phyloP scores from a whole-genome alignment of 2,797 vertebrate genomes.

The Labeo calbasu region DNA sequence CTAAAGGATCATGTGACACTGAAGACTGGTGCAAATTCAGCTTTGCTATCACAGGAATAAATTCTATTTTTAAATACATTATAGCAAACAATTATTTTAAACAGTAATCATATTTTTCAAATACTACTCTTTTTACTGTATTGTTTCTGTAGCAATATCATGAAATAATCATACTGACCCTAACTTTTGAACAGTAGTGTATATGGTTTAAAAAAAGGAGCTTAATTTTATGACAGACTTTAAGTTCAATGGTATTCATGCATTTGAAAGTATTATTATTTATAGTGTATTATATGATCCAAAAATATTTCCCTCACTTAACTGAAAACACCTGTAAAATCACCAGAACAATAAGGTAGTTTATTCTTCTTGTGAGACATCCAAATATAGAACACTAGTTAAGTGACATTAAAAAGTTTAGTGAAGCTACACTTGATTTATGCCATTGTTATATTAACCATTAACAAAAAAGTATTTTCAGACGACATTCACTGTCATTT shows the following conservation, averaged over 20 bases:
- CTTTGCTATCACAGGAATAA: slow-evolving; percentile 1
- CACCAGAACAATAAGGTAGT: not conserved
- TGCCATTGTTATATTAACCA: slow-evolving; percentile 6
- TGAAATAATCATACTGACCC: not conserved
- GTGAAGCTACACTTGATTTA: not conserved
- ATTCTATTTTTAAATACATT: not conserved
- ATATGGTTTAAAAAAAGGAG: not conserved
- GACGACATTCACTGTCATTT: not conserved
- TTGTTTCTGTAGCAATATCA: not conserved
- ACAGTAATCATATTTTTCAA: too few species aligned
- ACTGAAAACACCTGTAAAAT: not conserved
- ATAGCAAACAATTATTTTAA: not conserved
- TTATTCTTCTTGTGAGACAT: not conserved
- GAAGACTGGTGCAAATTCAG: not conserved
- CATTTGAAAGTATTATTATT: not conserved
- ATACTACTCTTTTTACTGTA: not conserved
- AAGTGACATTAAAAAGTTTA: too few species aligned
- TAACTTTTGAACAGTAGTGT: not conserved
- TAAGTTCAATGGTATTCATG: not conserved
- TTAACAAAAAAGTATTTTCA: slow-evolving; percentile 8
- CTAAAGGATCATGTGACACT: not conserved
- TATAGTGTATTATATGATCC: not conserved
- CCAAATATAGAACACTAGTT: not conserved
- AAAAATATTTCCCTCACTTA: not conserved
- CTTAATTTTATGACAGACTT: not conserved